Base-by-base conservation (phyloP, 2,797 vertebrate genomes). In the Girardinus metallicus region DNA sequence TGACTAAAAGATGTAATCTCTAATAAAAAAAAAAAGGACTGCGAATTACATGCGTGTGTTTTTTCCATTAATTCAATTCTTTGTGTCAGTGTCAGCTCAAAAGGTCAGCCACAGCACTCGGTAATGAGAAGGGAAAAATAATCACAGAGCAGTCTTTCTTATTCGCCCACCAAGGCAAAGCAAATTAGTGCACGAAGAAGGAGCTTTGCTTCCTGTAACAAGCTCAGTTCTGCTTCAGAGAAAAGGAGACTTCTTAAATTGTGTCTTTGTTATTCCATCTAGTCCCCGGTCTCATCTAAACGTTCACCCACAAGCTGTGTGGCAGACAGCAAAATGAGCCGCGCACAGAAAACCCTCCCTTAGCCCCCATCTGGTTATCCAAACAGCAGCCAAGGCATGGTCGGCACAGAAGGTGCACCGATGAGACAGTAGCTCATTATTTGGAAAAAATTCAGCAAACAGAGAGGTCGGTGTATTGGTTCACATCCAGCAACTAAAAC, bases 51-150 rank as follows among this genome's bases (percentile, higher is more conserved):
- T 74, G 70, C 79, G 36, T 84, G 39, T 80, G 76, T 84, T 85
- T 68, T 82, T 26, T 79, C 49, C 36, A 62, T 80, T 62, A 77
- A 68, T 86, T 71, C 26, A 21, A 76, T 18, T 66, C 78, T 76
- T 75, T 76, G 55, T 84, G 77, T 86, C 81, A 62, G 70, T 85
- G 57, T 83, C 81, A 62, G 74, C 62, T 68, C 75, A 91, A 74
- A 89, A 87, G 89, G 87, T 92, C 89, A 87, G 85, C 49, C 78
- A 85, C 85, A 77, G 80, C 81, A 78, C 79, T 82, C 87, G 76
- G 75, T 91, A 93, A 94, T 89, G 90, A 94, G 86, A 80, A 84
- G 80, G 84, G 77, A 49, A 87, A 92, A 79, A 82, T 81, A 84
- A 90, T 85, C 80, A 91, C 85, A 84, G 78, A 87, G 85, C 74